Base-by-base conservation (phyloP, 2,888 invertebrate species). In the Cheilosia vernalis region DNA sequence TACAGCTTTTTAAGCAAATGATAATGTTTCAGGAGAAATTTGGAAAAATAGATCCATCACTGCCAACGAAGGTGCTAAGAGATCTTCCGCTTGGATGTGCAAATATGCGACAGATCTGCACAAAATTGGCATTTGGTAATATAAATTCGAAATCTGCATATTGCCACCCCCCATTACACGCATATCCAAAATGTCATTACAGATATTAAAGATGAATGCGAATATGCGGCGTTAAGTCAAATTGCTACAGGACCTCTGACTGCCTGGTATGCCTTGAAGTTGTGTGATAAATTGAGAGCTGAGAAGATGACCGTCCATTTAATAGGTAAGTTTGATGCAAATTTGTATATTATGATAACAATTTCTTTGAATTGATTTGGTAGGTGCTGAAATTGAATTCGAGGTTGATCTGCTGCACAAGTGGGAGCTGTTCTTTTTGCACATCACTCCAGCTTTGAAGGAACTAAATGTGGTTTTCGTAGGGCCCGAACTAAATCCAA, bases 381-480 rank as follows among this genome's bases (percentile, higher is more conserved):
- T 6, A 30, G 95, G 95, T 0, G 95, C 95, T 0, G 96, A 96
- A 89, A 92, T 95, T 30, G 95, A 95, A 76, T 96, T 95, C 88
- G 96, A 96, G 90, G 95, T 95, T 0, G 94, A 95, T 84, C 93
- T 94, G 15, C 91, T 95, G 3, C 93, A 93, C 67, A 95, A 95
- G 78, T 96, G 96, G 96, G 96, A 96, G 88, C 92, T 94, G 49
- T 94, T 95, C 89, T 94, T 96, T 83, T 90, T 96, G 0, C 96
- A 96, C 89, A 92, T 95, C 40, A 90, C 94, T 5, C 94, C 95
- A 0, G 91, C 92, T 0, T 88, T 95, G 0, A 93, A 93, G 64
- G 93, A 91, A 47, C 88, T 96, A 3, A 93, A 92, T 61, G 91
- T 96, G 2, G 93, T 94, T 0, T 94, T 96, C 61, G 91, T 95